These are phyloP conservation scores for Caenorhabditis sulstoni DNA, from an alignment of 2,888 invertebrate genomes.

Conservation along the genomic window DNA sequence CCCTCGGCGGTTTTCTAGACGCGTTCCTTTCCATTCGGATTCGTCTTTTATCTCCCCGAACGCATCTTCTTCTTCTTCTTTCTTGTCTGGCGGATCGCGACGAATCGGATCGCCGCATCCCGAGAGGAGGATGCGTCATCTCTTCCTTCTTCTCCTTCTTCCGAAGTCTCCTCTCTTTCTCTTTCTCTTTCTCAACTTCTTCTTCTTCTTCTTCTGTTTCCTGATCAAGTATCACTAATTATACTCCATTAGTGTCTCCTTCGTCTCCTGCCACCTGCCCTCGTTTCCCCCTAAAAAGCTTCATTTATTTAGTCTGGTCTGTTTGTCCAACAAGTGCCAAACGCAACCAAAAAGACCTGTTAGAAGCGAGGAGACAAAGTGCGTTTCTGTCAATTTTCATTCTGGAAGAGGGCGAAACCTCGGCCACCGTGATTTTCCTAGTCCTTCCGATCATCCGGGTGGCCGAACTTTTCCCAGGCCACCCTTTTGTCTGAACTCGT, in stretches of 20 bases:
- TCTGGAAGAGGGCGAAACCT: too few relatives aligned
- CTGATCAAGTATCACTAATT: constrained; percentile 48
- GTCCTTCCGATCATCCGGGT: neutral
- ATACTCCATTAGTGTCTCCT: constrained; percentile 49
- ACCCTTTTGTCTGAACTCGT: constrained; percentile 18
- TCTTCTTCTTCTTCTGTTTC: constrained; percentile 9
- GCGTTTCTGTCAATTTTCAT: too few relatives aligned
- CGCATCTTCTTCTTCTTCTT: constrained; percentile 8
- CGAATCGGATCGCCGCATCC: neutral
- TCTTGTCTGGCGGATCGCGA: neutral
- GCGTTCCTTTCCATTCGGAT: constrained; percentile 28
- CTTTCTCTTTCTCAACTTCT: constrained; percentile 7
- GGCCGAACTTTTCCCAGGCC: constrained; percentile 1
- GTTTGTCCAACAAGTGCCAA: constrained; percentile 41
- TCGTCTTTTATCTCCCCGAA: constrained; percentile 14
- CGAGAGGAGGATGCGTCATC: constrained; percentile 2
- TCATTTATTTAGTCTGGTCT: constrained; percentile 47
- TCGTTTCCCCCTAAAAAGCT: constrained; percentile 25
- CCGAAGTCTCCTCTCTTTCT: constrained; percentile 5
- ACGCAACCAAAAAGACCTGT: constrained; percentile 26
- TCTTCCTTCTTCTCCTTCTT: constrained; percentile 8
- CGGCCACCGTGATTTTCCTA: too few relatives aligned
- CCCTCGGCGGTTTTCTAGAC: too few relatives aligned
- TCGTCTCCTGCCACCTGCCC: constrained; percentile 1
- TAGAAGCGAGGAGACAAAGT: too few relatives aligned